Conservation (phyloP, 2,888 invertebrate genomes). For the Campaea margaritaria region DNA sequence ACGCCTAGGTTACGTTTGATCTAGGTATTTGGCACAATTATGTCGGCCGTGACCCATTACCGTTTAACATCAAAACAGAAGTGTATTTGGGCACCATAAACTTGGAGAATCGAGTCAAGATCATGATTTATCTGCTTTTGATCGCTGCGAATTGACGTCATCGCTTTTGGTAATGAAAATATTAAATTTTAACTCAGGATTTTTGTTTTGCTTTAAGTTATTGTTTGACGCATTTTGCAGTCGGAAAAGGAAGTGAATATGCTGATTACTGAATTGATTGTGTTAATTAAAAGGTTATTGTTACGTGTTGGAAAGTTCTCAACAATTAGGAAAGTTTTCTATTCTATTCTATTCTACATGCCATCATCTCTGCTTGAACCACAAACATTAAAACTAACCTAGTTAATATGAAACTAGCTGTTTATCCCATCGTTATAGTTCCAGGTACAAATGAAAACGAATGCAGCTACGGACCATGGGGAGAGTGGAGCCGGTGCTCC, state of each 20-base stretch:
- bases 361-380: no score
- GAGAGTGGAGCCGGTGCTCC: conserved; percentile 93
- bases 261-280: no score
- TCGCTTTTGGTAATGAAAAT: conserved; percentile 1
- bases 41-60: conserved; percentile 5
- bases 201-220: background rate
- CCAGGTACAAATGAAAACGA: conserved; percentile 65
- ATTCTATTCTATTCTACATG: no score
- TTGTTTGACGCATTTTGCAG: background rate
- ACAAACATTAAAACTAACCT: no score
- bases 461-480: conserved; percentile 92
- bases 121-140: conserved; percentile 7
- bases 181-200: background rate
- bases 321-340: no score
- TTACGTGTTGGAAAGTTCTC: no score
- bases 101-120: conserved; percentile 9
- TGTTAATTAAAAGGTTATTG: no score
- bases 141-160: conserved; percentile 8
- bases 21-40: conserved; percentile 6
- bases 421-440: no score
- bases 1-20: conserved; percentile 8
- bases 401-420: no score
- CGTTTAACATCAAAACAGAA: conserved; percentile 5
- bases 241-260: background rate
- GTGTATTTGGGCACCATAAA: conserved; percentile 7